A percentile compares a stretch with the other conserved stretches of the same genome.
Evolutionary conservation across 2,888 invertebrate species (phyloP).

Genomic region (Carpatolechia fugitivella): DNA sequence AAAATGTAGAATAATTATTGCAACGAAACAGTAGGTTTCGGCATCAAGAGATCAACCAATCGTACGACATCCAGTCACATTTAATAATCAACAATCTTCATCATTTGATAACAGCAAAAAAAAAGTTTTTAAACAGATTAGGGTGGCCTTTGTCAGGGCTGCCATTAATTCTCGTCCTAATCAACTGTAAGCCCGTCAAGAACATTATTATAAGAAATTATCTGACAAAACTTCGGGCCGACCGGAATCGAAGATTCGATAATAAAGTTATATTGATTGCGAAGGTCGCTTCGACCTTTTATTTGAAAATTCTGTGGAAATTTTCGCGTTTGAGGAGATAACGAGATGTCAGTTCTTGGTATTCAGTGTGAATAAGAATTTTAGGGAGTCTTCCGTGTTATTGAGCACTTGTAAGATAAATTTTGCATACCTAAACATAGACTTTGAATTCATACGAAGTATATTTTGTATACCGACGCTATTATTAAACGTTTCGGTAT

Average conservation of each 20-base stretch:
- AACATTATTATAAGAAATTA: conserved; percentile 29
- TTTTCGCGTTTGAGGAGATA: neutral
- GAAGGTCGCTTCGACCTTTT: neutral
- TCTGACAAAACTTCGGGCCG: neutral
- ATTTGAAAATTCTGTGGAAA: neutral
- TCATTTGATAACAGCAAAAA: neutral
- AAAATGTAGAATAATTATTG: too few species aligned
- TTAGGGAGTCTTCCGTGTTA: neutral
- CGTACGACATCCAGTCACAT: neutral
- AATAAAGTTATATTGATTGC: conserved; percentile 15
- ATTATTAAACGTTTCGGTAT: too few species aligned
- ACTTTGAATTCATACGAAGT: too few species aligned
- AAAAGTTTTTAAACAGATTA: conserved; percentile 16
- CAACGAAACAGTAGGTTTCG: neutral
- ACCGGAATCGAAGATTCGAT: conserved; percentile 8
- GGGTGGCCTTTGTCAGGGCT: conserved; percentile 5
- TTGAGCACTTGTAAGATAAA: neutral
- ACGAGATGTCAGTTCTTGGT: conserved; percentile 2
- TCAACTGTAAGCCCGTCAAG: conserved; percentile 27
- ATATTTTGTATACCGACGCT: too few species aligned
- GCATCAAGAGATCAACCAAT: neutral
- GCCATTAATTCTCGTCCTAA: conserved; percentile 23
- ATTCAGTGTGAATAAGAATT: neutral
- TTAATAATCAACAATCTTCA: neutral
- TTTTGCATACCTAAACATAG: too few species aligned